A percentile compares a stretch with the other conserved stretches of the same genome.
Conservation (phyloP, 2,888 invertebrate species). For the Machimus atricapillus region DNA sequence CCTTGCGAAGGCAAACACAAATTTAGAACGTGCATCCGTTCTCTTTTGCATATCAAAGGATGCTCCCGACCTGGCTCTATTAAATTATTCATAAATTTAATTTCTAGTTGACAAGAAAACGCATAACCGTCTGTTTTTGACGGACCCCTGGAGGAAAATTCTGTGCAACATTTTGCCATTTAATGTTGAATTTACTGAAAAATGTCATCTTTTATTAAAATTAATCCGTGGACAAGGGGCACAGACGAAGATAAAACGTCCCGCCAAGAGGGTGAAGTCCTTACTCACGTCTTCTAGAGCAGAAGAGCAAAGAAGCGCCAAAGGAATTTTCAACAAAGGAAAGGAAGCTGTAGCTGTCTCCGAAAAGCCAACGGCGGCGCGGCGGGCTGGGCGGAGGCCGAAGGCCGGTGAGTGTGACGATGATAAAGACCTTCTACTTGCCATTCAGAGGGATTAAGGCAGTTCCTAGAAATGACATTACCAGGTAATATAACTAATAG, state of each 20-base stretch:
- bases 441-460: constrained; percentile 1
- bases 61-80: not conserved
- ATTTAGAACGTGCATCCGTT: not conserved
- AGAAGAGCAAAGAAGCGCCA: not conserved
- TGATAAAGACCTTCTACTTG: constrained; percentile 15
- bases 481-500: constrained; percentile 4
- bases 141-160: constrained; percentile 6
- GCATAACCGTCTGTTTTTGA: constrained; percentile 37
- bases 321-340: constrained; percentile 20
- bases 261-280: constrained; percentile 8
- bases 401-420: not conserved
- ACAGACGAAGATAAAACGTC: not conserved
- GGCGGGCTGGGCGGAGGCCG: not conserved
- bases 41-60: constrained; percentile 32
- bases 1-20: not conserved
- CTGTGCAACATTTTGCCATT: constrained; percentile 43
- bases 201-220: constrained; percentile 46
- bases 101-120: constrained; percentile 35
- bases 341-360: not conserved
- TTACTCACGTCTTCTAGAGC: not conserved
- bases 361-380: not conserved
- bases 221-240: constrained; percentile 37
- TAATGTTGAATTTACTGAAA: constrained; percentile 44
- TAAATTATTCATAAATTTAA: constrained; percentile 35
- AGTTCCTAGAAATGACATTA: not conserved